A percentile compares a stretch with the other conserved stretches of the same genome.
These are phyloP conservation scores for Spongilla lacustris DNA, from an alignment of 37 sponge, comb jelly and placozoan genomes.

Conservation along the genomic window DNA sequence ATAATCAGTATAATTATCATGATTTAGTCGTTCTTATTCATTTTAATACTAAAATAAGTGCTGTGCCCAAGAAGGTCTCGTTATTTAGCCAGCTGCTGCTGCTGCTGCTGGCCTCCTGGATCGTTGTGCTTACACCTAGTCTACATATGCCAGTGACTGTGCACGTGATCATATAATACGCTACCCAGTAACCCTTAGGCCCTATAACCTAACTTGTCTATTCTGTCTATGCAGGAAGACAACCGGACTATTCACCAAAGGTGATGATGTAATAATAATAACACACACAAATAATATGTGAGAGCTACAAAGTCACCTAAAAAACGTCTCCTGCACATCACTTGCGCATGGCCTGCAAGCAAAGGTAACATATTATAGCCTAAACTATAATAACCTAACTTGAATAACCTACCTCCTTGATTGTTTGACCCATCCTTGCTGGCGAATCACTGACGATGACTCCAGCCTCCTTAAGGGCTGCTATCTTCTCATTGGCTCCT, in stretches of 20 bases:
- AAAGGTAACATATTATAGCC: background rate
- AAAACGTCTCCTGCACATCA: background rate
- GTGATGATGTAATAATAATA: background rate
- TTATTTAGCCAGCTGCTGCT: too few species aligned
- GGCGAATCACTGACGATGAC: conserved; percentile 85
- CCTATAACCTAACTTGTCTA: too few species aligned
- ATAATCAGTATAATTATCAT: too few species aligned
- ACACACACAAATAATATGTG: background rate
- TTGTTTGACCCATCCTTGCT: conserved; percentile 84
- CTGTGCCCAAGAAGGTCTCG: too few species aligned
- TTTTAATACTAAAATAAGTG: too few species aligned
- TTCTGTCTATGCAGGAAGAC: too few species aligned
- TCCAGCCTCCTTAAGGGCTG: conserved; percentile 72
- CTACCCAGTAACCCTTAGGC: background rate
- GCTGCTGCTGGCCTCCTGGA: too few species aligned
- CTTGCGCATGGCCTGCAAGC: background rate
- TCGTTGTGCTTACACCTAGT: too few species aligned
- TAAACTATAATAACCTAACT: background rate
- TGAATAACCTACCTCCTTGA: conserved; percentile 67
- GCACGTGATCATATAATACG: too few species aligned
- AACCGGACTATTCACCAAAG: too few species aligned
- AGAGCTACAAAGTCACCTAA: conserved; percentile 12
- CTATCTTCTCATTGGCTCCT: conserved; percentile 95
- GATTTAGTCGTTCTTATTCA: too few species aligned
- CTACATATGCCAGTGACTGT: too few species aligned